Evolutionary conservation across 2,888 invertebrate genomes (phyloP).

Genomic region (Heliothis peltigera): DNA sequence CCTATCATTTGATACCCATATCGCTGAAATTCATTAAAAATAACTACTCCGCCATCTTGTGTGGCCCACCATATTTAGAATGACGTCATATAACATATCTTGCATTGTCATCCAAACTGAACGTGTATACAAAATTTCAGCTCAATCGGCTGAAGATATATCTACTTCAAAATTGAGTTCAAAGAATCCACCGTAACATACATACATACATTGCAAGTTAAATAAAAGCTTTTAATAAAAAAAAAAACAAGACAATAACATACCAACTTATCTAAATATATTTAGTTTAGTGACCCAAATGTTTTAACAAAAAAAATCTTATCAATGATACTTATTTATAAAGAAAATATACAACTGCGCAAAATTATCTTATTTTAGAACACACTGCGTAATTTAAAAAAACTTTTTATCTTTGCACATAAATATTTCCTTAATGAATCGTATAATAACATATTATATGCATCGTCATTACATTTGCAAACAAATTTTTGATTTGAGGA

Average conservation of each 20-base stretch:
- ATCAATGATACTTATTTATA: constrained; percentile 18
- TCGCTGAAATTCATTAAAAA: too few species aligned
- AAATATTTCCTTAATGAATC: constrained; percentile 28
- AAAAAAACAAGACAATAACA: constrained; percentile 28
- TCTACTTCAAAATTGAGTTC: too few species aligned
- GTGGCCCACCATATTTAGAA: too few species aligned
- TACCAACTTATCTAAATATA: constrained; percentile 14
- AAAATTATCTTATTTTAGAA: constrained; percentile 36
- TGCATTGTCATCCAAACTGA: too few species aligned
- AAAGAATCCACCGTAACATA: too few species aligned
- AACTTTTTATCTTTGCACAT: constrained; percentile 22
- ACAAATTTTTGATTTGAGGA: constrained; percentile 11
- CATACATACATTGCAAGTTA: too few species aligned
- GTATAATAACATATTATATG: constrained; percentile 1
- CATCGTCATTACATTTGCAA: constrained; percentile 16
- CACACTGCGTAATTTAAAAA: constrained; percentile 40
- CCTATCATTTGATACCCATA: too few species aligned
- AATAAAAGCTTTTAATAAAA: too few species aligned
- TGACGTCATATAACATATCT: too few species aligned
- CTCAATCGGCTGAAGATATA: too few species aligned
- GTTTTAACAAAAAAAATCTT: constrained; percentile 36
- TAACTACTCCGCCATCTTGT: too few species aligned
- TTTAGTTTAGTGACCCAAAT: constrained; percentile 35
- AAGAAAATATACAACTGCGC: constrained; percentile 16
- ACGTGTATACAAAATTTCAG: too few species aligned